Evolutionary conservation across 30 jellyfish, hydroid and myxozoan species (phyloP), one percentile per base, ranked within the genome.

Genomic region (Cassiopea xamachana): DNA sequence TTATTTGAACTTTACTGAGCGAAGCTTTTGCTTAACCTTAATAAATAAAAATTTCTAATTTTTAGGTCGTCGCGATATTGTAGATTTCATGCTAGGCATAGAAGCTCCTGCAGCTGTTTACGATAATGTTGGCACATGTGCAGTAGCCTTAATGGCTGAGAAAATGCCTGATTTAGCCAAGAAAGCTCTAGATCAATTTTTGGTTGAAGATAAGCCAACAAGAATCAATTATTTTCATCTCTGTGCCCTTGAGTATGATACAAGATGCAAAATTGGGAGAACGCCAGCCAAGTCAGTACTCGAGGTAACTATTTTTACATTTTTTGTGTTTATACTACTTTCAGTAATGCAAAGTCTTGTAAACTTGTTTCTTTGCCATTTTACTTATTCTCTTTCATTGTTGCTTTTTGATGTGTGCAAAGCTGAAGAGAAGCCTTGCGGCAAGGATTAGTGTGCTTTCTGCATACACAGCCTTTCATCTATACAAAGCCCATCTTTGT

Each of bases 131-230:
- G 99, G 99, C 8, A 91, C 85, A 82, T 84, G 92, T 19, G 94
- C 93, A 46, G 86, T 92, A 44, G 77, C 97, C 59, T 79, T 92
- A 59, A 87, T 96, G 98, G 82, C 89, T 43, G 98, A 91, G 64
- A 96, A 92, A 69, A 96, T 96, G 98, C 99, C 98, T 58, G 84
- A 92, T n/a, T 68, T 87, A 60, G 98, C 99, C 7, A 13, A 71
- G 44, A 60, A 49, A 46, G 99, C 99, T 27, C 81, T 96, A 39
- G 89, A 92, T 81, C 98, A 96, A 77, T 88, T 91, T 71, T 18
- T 78, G 15, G 73, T 87, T 16, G 96, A 90, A 48, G 96, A 96
- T 81, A 80, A 81, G 45, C 90, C 98, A 55, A 69, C 77, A 70
- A 61, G 97, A 73, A 86, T 73, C 43, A 79, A 46, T 18, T 83